Percentiles rank a stretch among this genome's conserved stretches.
phyloP scores from a whole-genome alignment of 2,888 invertebrate genomes.

The Parapristionchus giblindavisi region DNA sequence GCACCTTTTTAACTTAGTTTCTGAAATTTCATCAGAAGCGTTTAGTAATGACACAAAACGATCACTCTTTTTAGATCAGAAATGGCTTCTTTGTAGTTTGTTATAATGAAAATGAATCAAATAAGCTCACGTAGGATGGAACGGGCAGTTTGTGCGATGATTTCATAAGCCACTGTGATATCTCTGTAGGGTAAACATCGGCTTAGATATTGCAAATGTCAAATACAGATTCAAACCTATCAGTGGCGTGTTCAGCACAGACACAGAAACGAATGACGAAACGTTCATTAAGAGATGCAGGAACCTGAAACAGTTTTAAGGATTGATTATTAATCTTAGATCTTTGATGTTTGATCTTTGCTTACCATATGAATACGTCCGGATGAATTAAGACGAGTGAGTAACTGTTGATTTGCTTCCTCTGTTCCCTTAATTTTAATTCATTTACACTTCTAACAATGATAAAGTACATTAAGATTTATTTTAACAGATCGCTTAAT shows the following conservation, averaged over 20 bases:
- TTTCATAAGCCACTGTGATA: constrained; percentile 75
- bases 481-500: no score
- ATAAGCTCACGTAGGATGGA: constrained; percentile 77
- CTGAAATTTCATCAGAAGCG: no score
- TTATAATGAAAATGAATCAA: no score
- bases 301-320: constrained; percentile 44
- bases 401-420: constrained; percentile 85
- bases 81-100: no score
- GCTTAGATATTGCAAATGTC: constrained; percentile 78
- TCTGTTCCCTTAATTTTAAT: constrained; percentile 73
- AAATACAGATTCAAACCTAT: constrained; percentile 74
- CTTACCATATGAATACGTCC: constrained; percentile 90
- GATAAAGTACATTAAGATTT: no score
- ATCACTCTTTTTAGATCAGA: no score
- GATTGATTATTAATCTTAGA: not conserved
- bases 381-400: constrained; percentile 91
- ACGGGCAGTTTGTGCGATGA: constrained; percentile 70
- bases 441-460: not conserved
- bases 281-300: constrained; percentile 68
- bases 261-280: constrained; percentile 81
- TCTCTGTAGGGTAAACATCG: constrained; percentile 85
- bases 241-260: constrained; percentile 86
- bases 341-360: not conserved
- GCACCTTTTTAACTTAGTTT: no score
- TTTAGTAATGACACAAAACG: no score